Base-by-base conservation (phyloP, 2,888 invertebrate species). In the Drosophila histrio region DNA sequence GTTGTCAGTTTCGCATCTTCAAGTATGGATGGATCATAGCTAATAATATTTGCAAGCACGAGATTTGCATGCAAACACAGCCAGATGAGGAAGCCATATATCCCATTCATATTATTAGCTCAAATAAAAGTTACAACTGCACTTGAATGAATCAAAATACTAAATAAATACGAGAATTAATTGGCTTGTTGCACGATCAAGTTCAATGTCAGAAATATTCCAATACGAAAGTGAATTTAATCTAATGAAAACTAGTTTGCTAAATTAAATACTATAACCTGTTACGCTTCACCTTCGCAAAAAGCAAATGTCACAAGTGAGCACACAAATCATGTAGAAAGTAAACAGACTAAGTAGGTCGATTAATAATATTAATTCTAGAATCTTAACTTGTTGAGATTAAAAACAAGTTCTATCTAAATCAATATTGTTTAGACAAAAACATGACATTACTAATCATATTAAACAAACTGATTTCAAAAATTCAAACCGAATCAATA, bases 1-100 rank as follows among this genome's bases (percentile, higher is more conserved):
- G 65, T 50, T n/a, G 21, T 46, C 17, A 82, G 26, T 2, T 61
- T 13, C 2, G 66, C 66, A 58, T 64, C 78, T 58, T 69, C 78
- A 9, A 78, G 26, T 17, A 66, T 15, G 0, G 0, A 1, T 1
- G 63, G 15, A 32, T 53, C 32, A 34, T 72, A 63, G 30, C 49
- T 32, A 19, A 56, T 0, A 15, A 77, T n/a, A 30, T 54, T 11
- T 1, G 46, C 43, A 2, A 13, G 22, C 28, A 30, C 39, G 4
- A 54, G 13, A 59, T 58, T 59, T 7, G 8, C 44, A 24, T 49
- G 38, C 38, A 66, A 21, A 17, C 52, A 59, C 1, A 56, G 13
- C 6, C 50, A 49, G 44, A 74, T 28, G 11, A 77, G 56, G 36
- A 47, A 56, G 39, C 15, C 17, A 50, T 50, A 46, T 6, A 64